phyloP scores from a whole-genome alignment of 2,797 vertebrate species.

The Champsocephalus gunnari region DNA sequence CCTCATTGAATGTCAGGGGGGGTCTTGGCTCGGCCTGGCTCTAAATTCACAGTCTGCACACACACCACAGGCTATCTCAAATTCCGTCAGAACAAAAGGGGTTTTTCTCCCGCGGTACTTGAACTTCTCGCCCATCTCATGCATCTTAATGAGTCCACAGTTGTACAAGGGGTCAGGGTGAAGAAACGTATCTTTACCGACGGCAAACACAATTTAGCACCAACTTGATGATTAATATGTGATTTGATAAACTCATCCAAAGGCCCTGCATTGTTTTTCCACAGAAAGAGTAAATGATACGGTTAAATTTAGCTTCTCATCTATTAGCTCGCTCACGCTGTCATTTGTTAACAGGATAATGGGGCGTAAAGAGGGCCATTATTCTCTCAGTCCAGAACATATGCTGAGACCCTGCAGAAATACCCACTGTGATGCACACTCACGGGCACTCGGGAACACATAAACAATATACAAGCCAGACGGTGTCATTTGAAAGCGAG shows the following conservation, averaged over 20 bases:
- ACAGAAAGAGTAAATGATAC: conserved; percentile 77
- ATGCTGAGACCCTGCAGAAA: conserved; percentile 81
- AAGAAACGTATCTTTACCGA: conserved; percentile 42
- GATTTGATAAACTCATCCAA: conserved; percentile 74
- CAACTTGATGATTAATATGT: conserved; percentile 71
- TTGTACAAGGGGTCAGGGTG: conserved; percentile 57
- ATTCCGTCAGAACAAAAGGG: conserved; percentile 81
- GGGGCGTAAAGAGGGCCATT: conserved; percentile 84
- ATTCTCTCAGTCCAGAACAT: conserved; percentile 82
- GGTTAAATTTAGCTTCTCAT: conserved; percentile 77
- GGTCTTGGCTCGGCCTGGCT: conserved; percentile 76
- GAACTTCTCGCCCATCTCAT: conserved; percentile 70
- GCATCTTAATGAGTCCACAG: conserved; percentile 76
- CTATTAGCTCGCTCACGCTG: conserved; percentile 78
- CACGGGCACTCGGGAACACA: conserved; percentile 29
- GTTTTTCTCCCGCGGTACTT: conserved; percentile 75
- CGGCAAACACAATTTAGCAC: conserved; percentile 37
- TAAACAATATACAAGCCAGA: conserved; percentile 32
- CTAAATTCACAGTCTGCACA: conserved; percentile 78
- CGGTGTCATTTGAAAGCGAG: conserved; percentile 52
- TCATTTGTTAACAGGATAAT: conserved; percentile 88
- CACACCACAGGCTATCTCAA: conserved; percentile 75
- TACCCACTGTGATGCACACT: conserved; percentile 42
- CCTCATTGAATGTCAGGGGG: conserved; percentile 81
- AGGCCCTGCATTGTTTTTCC: conserved; percentile 67